phyloP scores from a whole-genome alignment of 2,888 invertebrate genomes.

The Altica lythri region DNA sequence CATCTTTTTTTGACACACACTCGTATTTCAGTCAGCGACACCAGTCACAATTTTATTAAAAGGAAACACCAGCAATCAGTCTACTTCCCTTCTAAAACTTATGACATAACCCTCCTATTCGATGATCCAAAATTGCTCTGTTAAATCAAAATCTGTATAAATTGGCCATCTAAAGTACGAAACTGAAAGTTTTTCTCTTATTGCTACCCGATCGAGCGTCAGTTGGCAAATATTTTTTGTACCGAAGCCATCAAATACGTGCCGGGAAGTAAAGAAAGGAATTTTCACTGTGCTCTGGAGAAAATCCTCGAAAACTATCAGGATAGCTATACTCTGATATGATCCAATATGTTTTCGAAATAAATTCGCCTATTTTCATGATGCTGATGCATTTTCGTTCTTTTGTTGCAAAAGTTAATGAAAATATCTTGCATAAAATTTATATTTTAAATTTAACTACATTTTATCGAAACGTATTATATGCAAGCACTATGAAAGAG shows the following conservation, averaged over 20 bases:
- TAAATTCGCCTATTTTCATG: too few species aligned
- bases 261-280: slow-evolving; percentile 38
- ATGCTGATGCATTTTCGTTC: too few species aligned
- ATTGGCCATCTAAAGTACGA: slow-evolving; percentile 28
- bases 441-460: too few species aligned
- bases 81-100: slow-evolving; percentile 23
- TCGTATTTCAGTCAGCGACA: slow-evolving; percentile 25
- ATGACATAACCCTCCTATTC: slow-evolving; percentile 24
- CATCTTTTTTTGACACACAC: slow-evolving; percentile 18
- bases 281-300: slow-evolving; percentile 25
- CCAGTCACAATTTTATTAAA: slow-evolving; percentile 26
- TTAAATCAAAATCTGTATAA: slow-evolving; percentile 34
- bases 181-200: slow-evolving; percentile 26
- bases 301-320: slow-evolving; percentile 34
- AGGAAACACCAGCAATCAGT: slow-evolving; percentile 25
- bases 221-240: slow-evolving; percentile 40
- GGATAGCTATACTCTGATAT: too few species aligned
- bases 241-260: slow-evolving; percentile 41
- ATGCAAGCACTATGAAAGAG: too few species aligned
- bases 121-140: slow-evolving; percentile 28
- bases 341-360: too few species aligned
- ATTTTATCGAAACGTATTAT: too few species aligned
- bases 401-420: too few species aligned
- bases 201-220: slow-evolving; percentile 29
- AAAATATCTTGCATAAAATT: too few species aligned